phyloP scores from a whole-genome alignment of 1,140 invertebrate genomes.

The Lutraria rhynchaena region DNA sequence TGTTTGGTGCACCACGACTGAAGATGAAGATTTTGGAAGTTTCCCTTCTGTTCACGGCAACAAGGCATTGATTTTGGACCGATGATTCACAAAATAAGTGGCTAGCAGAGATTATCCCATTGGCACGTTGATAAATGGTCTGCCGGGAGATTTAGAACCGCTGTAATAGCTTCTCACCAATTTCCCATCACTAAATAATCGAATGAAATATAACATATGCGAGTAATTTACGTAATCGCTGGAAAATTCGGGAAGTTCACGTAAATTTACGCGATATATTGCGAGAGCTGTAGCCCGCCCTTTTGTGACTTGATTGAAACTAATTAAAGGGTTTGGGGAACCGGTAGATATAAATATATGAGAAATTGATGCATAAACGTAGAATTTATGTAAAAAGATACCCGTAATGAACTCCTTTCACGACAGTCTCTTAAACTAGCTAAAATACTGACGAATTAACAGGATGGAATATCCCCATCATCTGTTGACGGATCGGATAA shows the following conservation, averaged over 20 bases:
- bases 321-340: conserved; percentile 6
- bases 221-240: conserved; percentile 55
- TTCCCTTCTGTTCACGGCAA: not conserved
- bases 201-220: conserved; percentile 40
- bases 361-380: conserved; percentile 34
- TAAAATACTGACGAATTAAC: not conserved
- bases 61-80: conserved; percentile 22
- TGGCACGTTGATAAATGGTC: conserved; percentile 51
- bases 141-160: not conserved
- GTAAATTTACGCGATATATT: conserved; percentile 27
- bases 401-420: conserved; percentile 15
- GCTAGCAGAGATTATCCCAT: conserved; percentile 36
- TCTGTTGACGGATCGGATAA: not conserved
- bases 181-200: conserved; percentile 30
- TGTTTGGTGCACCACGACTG: no score
- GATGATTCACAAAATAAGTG: conserved; percentile 15
- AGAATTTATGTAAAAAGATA: conserved; percentile 2
- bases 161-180: conserved; percentile 39
- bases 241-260: conserved; percentile 13
- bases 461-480: not conserved
- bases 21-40: no score
- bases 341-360: conserved; percentile 26
- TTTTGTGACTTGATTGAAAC: conserved; percentile 5
- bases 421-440: conserved; percentile 10
- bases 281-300: not conserved